phyloP scores from a whole-genome alignment of 2,888 invertebrate species.

The Harpagoxenus sublaevis region DNA sequence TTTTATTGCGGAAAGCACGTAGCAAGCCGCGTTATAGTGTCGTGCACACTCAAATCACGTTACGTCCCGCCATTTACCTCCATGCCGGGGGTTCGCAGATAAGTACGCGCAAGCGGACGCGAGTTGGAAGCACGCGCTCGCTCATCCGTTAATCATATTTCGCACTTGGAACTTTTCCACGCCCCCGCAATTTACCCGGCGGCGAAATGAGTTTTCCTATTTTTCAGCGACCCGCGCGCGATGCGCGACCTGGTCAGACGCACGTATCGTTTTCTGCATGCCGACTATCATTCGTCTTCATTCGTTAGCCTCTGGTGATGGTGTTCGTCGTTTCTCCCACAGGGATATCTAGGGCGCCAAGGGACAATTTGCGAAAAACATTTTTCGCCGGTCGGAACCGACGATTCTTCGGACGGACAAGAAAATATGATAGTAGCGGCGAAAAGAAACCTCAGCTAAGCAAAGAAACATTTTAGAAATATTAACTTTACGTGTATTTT shows the following conservation, averaged over 20 bases:
- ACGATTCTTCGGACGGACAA: background rate
- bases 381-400: background rate
- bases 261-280: constrained; percentile 62
- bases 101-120: constrained; percentile 55
- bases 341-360: background rate
- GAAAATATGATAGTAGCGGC: background rate
- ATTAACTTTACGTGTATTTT: too few relatives aligned
- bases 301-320: constrained; percentile 56
- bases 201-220: constrained; percentile 63
- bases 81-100: constrained; percentile 60
- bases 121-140: constrained; percentile 58
- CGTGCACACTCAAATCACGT: constrained; percentile 34
- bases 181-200: constrained; percentile 59
- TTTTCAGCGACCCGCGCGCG: constrained; percentile 54
- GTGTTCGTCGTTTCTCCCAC: background rate
- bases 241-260: constrained; percentile 38
- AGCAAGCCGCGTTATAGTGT: background rate
- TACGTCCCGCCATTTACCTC: constrained; percentile 59
- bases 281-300: constrained; percentile 72
- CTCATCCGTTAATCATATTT: constrained; percentile 73
- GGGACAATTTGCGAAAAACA: constrained; percentile 1
- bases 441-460: background rate
- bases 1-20: constrained; percentile 43
- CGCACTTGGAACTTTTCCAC: constrained; percentile 66
- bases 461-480: too few relatives aligned